These are phyloP conservation scores for Copidosoma aretas DNA, from an alignment of 2,888 invertebrate species.

Conservation along the genomic window DNA sequence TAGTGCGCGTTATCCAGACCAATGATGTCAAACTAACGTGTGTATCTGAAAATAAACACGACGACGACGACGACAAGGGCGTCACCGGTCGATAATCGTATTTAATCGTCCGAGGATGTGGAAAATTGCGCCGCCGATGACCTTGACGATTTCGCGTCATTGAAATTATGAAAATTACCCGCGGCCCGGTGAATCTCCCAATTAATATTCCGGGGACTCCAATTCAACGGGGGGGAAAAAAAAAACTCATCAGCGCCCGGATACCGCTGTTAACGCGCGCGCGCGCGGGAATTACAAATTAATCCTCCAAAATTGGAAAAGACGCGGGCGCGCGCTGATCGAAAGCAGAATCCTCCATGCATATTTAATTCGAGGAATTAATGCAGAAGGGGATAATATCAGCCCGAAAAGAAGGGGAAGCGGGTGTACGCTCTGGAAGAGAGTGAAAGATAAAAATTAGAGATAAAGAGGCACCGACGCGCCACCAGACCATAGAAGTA, in stretches of 20 bases:
- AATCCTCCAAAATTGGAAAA: too few relatives aligned
- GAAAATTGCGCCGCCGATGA: too few relatives aligned
- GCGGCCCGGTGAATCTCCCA: too few relatives aligned
- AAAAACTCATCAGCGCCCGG: too few relatives aligned
- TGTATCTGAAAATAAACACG: conserved; percentile 10
- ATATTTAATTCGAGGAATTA: conserved; percentile 4
- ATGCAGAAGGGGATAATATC: not conserved
- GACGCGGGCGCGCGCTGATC: not conserved
- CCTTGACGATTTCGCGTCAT: too few relatives aligned
- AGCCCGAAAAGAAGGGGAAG: not conserved
- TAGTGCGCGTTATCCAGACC: too few relatives aligned
- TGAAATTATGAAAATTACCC: too few relatives aligned
- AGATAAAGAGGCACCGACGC: not conserved
- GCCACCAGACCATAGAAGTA: not conserved
- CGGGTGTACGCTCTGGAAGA: not conserved
- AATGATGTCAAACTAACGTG: too few relatives aligned
- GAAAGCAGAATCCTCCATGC: conserved; percentile 16
- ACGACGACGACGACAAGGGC: conserved; percentile 17
- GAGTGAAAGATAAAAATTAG: not conserved
- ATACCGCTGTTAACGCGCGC: too few relatives aligned
- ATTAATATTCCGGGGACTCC: too few relatives aligned
- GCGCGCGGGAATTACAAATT: too few relatives aligned
- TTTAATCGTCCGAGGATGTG: not conserved
- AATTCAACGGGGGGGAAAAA: too few relatives aligned
- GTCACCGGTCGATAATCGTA: conserved; percentile 22